Evolutionary conservation across 2,888 invertebrate species (phyloP), one percentile per base, ranked within the genome.

Genomic region (Leptopilina syphax): DNA sequence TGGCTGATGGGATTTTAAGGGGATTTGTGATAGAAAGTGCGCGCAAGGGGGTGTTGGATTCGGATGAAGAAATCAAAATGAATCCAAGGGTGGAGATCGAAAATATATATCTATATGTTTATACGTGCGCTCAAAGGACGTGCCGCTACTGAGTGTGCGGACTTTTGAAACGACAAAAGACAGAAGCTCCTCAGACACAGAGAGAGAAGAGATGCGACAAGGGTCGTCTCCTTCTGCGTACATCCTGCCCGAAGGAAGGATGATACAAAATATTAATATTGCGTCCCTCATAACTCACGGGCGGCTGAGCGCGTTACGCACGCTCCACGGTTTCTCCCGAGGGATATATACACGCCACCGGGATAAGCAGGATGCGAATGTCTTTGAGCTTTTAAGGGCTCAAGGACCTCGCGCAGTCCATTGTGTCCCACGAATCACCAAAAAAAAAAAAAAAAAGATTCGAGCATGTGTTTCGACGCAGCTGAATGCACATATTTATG

Each of bases 231-330:
- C 73, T 73, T 73, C 34, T 73, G 76, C 65, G 76, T 78, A 57
- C 76, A 81, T 73, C 73, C 85, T 84, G 85, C 86, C 87, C 83
- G 84, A 84, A 86, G 88, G 87, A 88, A 91, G 90, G 92, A 92
- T 92, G 92, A 92, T 92, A 92, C 92, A 90, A 91, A 92, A 92
- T 92, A 92, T 92, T 92, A 92, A 92, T 92, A 92, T 92, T 86
- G 87, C 90, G 86, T 91, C 91, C 91, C 91, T 91, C 92, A 92
- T 92, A 92, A 92, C 90, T 92, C 91, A 92, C 91, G 89, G 91
- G 83, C 88, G 90, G 90, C 81, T 92, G 91, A 86, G 84, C 91
- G 87, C 87, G 91, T 91, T 92, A 91, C 91, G 89, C 88, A 91
- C 91, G 92, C 91, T 90, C 89, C 87, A 88, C 84, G 87, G 90